phyloP scores from a whole-genome alignment of 2,113 vertebrate genomes.

The Nanorana parkeri region DNA sequence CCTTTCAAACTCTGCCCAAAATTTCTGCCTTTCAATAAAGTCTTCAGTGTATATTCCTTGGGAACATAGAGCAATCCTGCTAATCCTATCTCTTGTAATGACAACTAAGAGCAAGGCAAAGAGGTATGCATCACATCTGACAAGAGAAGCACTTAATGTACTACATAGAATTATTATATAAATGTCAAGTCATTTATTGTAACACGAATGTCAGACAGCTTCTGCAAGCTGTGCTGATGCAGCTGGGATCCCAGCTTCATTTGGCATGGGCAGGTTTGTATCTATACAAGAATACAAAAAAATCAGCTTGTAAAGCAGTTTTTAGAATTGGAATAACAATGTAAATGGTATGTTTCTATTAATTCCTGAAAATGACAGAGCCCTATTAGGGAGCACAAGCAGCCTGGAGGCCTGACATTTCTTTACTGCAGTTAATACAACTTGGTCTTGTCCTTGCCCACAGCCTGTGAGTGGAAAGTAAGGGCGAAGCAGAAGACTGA shows the following conservation, averaged over 20 bases:
- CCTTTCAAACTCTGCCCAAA: background rate
- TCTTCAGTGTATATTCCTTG: background rate
- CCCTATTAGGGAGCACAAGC: too few relatives aligned
- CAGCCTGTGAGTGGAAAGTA: too few relatives aligned
- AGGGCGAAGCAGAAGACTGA: too few relatives aligned
- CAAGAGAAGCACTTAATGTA: constrained; percentile 21
- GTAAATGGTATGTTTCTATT: background rate
- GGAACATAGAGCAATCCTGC: constrained; percentile 1
- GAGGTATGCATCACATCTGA: constrained; percentile 26
- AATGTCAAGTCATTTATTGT: constrained; percentile 40
- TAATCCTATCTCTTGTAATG: constrained; percentile 19
- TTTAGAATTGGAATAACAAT: background rate
- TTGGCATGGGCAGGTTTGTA: background rate
- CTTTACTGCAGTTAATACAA: too few relatives aligned
- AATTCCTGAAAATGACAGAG: too few relatives aligned
- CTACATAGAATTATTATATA: constrained; percentile 46
- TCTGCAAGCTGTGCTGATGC: constrained; percentile 3
- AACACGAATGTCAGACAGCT: constrained; percentile 19
- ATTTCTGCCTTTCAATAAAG: background rate
- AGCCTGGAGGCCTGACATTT: too few relatives aligned
- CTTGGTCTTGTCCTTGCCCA: too few relatives aligned
- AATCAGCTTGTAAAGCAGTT: background rate
- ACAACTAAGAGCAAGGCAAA: constrained; percentile 13
- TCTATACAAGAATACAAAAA: background rate
- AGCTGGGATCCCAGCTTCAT: background rate